Evolutionary conservation across 2,888 invertebrate genomes (phyloP), one percentile per base, ranked within the genome.

Genomic region (Bugula neritina): DNA sequence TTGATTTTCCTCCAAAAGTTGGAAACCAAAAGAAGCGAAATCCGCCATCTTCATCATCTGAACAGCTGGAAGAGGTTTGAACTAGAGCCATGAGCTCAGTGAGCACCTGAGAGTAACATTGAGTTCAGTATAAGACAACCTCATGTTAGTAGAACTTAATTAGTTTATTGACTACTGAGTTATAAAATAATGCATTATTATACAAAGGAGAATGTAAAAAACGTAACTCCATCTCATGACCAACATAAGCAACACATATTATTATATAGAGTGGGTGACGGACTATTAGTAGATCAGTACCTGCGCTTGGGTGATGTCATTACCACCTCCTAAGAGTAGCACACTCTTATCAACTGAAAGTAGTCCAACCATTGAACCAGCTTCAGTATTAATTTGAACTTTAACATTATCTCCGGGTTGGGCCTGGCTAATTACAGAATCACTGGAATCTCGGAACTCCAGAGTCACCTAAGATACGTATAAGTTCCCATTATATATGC

Each of bases 271-370:
- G n/a, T n/a, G n/a, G n/a, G n/a, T n/a, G n/a, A n/a, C n/a, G n/a
- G n/a, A n/a, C n/a, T n/a, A n/a, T n/a, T n/a, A n/a, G n/a, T n/a
- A n/a, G n/a, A n/a, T n/a, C n/a, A 10, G 17, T 58, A 70, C 86
- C 79, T 85, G 80, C 27, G 80, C 85, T 78, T 86, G 80, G 63
- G 88, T 86, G 76, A 90, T 87, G 79, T 90, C 89, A 79, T 91
- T 90, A 79, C 92, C 92, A 23, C 88, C 87, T 79, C 90, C 90
- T 17, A 93, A 85, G 17, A 90, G 82, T 1, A 90, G 82, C 1
- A 92, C 91, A 80, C 91, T 90, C 82, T 93, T 90, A 84, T 97
- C 96, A 10, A 93, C 90, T 0, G 93, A 96, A 75, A 96, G 86
- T 10, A 97, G 85, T 1, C 93, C 94, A 23, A 95, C 90, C 78